Conservation (phyloP, 2,113 vertebrate genomes). For the Burhinus oedicnemus region DNA sequence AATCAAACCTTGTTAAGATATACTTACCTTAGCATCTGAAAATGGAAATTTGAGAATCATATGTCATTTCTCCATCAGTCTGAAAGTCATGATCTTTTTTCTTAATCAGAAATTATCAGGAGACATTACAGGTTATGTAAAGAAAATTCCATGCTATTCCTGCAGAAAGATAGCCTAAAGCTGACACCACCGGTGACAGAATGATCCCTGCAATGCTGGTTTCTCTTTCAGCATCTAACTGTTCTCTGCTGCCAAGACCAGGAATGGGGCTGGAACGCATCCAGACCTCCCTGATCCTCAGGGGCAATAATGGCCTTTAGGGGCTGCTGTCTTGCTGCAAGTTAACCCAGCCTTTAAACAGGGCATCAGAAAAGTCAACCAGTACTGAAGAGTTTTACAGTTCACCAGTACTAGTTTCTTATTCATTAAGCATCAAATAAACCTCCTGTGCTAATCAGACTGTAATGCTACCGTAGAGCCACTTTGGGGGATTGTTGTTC, state of each 20-base stretch:
- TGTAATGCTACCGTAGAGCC: slow-evolving; percentile 23
- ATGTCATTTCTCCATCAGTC: neutral
- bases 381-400: slow-evolving; percentile 35
- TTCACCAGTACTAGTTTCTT: slow-evolving; percentile 60
- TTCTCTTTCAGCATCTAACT: neutral
- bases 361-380: neutral
- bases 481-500: slow-evolving; percentile 64
- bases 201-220: neutral
- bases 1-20: neutral
- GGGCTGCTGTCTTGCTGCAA: slow-evolving; percentile 20
- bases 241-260: neutral
- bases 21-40: neutral
- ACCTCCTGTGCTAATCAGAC: slow-evolving; percentile 49
- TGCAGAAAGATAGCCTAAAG: neutral
- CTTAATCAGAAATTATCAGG: neutral
- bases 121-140: neutral
- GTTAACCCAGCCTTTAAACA: slow-evolving; percentile 31
- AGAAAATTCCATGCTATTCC: neutral
- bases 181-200: neutral
- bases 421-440: slow-evolving; percentile 64
- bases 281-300: neutral
- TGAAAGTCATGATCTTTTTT: neutral
- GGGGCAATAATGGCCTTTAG: neutral
- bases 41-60: neutral
- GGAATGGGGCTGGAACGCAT: neutral